Evolutionary conservation across 2,113 vertebrate species (phyloP), one percentile per base, ranked within the genome.

Genomic region (Antigone vipio): DNA sequence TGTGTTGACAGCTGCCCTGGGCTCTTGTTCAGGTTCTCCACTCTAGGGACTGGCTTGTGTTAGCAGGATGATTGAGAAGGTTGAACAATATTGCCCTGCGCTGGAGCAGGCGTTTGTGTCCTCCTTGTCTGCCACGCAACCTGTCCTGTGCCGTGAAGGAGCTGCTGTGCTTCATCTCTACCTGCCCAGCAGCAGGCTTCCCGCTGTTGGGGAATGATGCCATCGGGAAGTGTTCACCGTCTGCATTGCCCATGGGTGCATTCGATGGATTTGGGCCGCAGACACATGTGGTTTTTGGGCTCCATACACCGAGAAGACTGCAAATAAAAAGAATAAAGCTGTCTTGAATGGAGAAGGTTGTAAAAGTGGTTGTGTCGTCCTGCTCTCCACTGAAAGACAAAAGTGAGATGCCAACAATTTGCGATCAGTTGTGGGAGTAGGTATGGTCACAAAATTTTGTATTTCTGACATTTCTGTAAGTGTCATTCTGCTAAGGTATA

Each of bases 91-190:
- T 40, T 81, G 16, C 50, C 47, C 60, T 56, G 42, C 6, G 2
- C 44, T 4, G 2, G 26, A 62, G 18, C 30, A 74, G 40, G 15
- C 3, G 0, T 87, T 67, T 69, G 26, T 45, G 27, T 53, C 50
- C 50, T 62, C 44, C 29, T 56, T 60, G 44, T 18, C 22, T 0
- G 0, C 40, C 5, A 4, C n/a, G 44, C 1, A 49, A 38, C 24
- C n/a, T 16, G 9, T 58, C 29, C 62, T 62, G 45, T 45, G 62
- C 9, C 0, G 0, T 1, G 3, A 75, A 89, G 32, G 23, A 85
- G 23, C 12, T 60, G 34, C 30, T 21, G 14, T 45, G 32, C 66
- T 85, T 60, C 45, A 42, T 32, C 58, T 66, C 62, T 5, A 3
- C 63, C 73, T 85, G 50, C 44, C 56, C 40, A 68, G 17, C 6